phyloP scores from a whole-genome alignment of 2,797 vertebrate species.

The Coregonus ussuriensis region DNA sequence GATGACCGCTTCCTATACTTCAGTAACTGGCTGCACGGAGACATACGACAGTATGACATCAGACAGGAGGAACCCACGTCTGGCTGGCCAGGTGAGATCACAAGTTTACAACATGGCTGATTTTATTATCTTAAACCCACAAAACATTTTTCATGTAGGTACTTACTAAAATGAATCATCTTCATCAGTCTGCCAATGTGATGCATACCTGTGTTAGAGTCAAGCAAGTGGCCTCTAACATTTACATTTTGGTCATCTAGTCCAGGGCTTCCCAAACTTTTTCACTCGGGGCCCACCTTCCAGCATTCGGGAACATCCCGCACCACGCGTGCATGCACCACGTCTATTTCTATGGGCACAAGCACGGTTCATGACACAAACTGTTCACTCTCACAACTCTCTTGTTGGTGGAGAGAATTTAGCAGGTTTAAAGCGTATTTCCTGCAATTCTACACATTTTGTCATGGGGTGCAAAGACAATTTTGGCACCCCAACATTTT shows the following conservation, averaged over 20 bases:
- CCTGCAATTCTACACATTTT: too few relatives aligned
- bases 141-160: neutral
- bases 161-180: neutral
- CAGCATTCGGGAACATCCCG: too few relatives aligned
- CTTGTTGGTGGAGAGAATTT: too few relatives aligned
- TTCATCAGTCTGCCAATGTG: neutral
- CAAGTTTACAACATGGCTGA: neutral
- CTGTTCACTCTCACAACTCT: too few relatives aligned
- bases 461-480: too few relatives aligned
- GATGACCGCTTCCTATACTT: conserved; percentile 92
- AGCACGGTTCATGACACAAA: too few relatives aligned
- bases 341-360: too few relatives aligned
- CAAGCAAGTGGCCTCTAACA: neutral
- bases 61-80: conserved; percentile 72
- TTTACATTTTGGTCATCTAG: neutral
- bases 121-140: neutral
- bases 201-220: neutral
- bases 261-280: too few relatives aligned
- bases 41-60: conserved; percentile 92
- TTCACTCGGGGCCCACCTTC: neutral
- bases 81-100: conserved; percentile 85
- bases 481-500: too few relatives aligned
- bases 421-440: too few relatives aligned
- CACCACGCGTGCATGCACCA: too few relatives aligned
- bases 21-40: conserved; percentile 93